These are phyloP conservation scores for Bilobella aurantiaca DNA, from an alignment of 1,140 invertebrate genomes.

Conservation along the genomic window DNA sequence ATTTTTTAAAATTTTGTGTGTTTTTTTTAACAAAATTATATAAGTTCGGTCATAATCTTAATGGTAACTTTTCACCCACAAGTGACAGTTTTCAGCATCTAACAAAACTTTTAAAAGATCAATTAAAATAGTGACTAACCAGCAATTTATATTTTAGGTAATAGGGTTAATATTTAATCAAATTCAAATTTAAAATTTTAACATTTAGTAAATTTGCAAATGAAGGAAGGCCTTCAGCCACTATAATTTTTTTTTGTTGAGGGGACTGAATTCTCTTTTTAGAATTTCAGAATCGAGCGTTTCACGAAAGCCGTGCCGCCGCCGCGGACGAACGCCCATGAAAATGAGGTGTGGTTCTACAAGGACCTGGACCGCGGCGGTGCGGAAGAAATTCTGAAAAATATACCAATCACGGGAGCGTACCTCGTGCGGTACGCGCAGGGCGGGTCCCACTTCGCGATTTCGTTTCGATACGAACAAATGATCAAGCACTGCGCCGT, in stretches of 20 bases:
- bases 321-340: slow-evolving; percentile 86
- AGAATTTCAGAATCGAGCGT: slow-evolving; percentile 69
- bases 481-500: slow-evolving; percentile 93
- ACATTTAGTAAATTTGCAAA: neutral
- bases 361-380: slow-evolving; percentile 54
- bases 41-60: no score
- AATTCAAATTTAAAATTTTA: no score
- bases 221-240: neutral
- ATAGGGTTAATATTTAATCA: no score
- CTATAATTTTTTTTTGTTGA: slow-evolving; percentile 5
- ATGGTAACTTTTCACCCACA: slow-evolving; percentile 28
- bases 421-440: slow-evolving; percentile 57
- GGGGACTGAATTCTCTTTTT: neutral
- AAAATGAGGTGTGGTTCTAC: slow-evolving; percentile 89
- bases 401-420: slow-evolving; percentile 72
- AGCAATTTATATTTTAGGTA: no score
- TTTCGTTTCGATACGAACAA: slow-evolving; percentile 56
- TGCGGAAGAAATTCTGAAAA: slow-evolving; percentile 74
- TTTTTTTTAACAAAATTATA: no score
- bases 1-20: no score
- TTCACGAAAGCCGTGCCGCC: slow-evolving; percentile 85
- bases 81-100: no score
- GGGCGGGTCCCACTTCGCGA: neutral
- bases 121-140: no score
- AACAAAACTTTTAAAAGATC: no score